Conservation (phyloP, 2,888 invertebrate genomes). For the Resseliella maxima region DNA sequence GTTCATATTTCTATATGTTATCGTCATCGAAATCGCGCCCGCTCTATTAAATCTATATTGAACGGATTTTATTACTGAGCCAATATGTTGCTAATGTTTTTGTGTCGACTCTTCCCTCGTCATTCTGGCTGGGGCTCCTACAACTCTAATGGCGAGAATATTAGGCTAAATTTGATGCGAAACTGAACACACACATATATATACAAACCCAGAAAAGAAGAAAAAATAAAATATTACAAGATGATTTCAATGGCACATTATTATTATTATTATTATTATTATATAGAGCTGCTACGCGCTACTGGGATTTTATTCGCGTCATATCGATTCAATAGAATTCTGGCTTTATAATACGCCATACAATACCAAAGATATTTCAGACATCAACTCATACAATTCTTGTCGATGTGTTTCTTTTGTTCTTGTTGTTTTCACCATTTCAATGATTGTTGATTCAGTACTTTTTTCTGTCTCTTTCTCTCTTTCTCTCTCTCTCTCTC, state of each 20-base stretch:
- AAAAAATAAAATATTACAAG: background rate
- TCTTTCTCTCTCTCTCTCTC: background rate
- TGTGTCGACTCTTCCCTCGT: background rate
- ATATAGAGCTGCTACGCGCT: slow-evolving; percentile 13
- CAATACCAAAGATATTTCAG: background rate
- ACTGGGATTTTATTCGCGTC: slow-evolving; percentile 20
- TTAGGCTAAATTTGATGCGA: background rate
- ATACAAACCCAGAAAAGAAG: background rate
- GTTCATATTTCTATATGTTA: background rate
- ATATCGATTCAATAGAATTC: slow-evolving; percentile 5
- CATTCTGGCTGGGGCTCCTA: background rate
- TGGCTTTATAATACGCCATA: background rate
- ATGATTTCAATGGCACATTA: slow-evolving; percentile 48
- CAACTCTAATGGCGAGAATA: slow-evolving; percentile 9
- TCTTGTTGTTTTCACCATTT: background rate
- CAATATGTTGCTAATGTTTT: slow-evolving; percentile 51
- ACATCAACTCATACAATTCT: slow-evolving; percentile 3
- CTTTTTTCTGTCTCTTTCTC: background rate
- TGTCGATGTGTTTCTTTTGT: slow-evolving; percentile 19
- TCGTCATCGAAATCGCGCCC: slow-evolving; percentile 41
- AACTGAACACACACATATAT: too few relatives aligned
- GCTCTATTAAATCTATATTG: slow-evolving; percentile 46
- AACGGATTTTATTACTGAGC: slow-evolving; percentile 37
- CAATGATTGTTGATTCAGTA: slow-evolving; percentile 32
- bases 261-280: background rate